phyloP scores from a whole-genome alignment of 2,888 invertebrate species.

The Automeris io region DNA sequence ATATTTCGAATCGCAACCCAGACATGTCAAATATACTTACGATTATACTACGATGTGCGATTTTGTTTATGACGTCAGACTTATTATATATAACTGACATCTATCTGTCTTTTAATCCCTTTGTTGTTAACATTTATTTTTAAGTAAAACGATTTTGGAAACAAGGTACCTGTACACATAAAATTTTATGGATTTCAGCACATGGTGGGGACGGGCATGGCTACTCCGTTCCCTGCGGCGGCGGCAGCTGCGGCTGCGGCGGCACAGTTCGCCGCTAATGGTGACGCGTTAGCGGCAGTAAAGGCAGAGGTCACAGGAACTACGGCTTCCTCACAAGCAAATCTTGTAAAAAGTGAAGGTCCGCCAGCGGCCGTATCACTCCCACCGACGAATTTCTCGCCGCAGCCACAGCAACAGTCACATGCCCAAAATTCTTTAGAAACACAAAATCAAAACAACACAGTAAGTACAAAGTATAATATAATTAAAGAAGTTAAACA shows the following conservation, averaged over 20 bases:
- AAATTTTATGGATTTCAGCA: slow-evolving; percentile 83
- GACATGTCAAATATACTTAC: slow-evolving; percentile 67
- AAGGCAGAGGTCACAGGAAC: slow-evolving; percentile 64
- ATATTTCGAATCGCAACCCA: slow-evolving; percentile 68
- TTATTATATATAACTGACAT: slow-evolving; percentile 47
- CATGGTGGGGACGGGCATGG: slow-evolving; percentile 95
- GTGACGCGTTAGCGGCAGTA: slow-evolving; percentile 72
- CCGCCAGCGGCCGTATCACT: slow-evolving; percentile 64
- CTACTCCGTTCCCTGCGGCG: slow-evolving; percentile 83
- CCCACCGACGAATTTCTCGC: slow-evolving; percentile 66
- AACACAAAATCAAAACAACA: slow-evolving; percentile 67
- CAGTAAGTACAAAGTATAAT: slow-evolving; percentile 60
- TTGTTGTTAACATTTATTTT: no score
- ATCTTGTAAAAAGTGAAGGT: slow-evolving; percentile 73
- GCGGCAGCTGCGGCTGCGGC: slow-evolving; percentile 79
- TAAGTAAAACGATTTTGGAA: no score
- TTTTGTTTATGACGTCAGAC: slow-evolving; percentile 64
- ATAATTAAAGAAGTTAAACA: no score
- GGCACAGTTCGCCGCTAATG: slow-evolving; percentile 76
- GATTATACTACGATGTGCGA: no score
- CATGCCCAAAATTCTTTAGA: slow-evolving; percentile 76
- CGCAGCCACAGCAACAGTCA: slow-evolving; percentile 57
- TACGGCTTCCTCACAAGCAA: slow-evolving; percentile 53
- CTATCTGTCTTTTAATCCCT: no score
- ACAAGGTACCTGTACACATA: no score